These are phyloP conservation scores for Nothocercus nigrocapillus DNA, from an alignment of 2,113 vertebrate species.

Conservation along the genomic window DNA sequence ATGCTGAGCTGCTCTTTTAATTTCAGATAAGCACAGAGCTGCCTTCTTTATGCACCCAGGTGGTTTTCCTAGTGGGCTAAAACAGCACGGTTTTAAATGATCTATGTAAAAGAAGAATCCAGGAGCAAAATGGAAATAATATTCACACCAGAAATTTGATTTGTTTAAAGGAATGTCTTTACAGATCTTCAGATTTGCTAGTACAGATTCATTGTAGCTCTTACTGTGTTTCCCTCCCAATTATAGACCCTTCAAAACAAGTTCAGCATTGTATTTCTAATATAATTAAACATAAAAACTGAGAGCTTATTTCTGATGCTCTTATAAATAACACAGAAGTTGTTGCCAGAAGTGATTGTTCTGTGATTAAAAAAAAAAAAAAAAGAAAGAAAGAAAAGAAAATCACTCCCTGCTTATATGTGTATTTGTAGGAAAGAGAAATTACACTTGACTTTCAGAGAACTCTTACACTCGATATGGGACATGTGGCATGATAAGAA, in stretches of 20 bases:
- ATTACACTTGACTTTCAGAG: background rate
- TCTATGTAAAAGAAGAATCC: background rate
- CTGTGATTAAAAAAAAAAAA: background rate
- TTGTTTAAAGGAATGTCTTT: background rate
- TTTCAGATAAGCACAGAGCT: slow-evolving; percentile 10
- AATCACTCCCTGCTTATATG: background rate
- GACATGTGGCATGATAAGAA: background rate
- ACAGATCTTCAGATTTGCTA: background rate
- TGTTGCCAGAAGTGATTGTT: background rate
- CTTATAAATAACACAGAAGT: background rate
- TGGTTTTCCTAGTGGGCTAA: background rate
- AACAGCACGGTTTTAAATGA: background rate
- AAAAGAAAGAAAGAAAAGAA: background rate
- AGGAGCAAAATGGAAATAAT: background rate
- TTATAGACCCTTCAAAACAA: background rate
- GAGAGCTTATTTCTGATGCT: background rate
- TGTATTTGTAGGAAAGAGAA: background rate
- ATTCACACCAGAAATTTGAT: background rate
- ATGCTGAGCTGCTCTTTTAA: background rate
- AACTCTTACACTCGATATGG: background rate
- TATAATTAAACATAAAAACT: background rate
- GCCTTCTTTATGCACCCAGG: background rate
- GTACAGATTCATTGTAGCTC: background rate
- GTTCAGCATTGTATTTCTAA: background rate
- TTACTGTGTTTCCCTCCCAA: background rate